Conservation (phyloP, 2,888 invertebrate species). For the Callimorpha dominula region DNA sequence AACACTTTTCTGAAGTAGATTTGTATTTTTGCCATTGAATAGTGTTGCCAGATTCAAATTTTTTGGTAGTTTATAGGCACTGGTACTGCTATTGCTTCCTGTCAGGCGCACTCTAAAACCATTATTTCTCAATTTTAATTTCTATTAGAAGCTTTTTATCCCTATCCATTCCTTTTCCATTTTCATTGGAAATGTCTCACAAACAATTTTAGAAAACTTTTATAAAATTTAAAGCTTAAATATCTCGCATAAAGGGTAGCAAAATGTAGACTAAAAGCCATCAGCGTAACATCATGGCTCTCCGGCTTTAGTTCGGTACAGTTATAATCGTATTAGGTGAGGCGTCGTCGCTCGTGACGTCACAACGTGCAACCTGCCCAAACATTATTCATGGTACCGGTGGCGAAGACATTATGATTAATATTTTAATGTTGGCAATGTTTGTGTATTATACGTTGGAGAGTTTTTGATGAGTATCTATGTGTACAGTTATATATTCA, state of each 20-base stretch:
- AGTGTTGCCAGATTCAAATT: too few relatives aligned
- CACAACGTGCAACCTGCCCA: constrained; percentile 36
- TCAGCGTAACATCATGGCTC: constrained; percentile 44
- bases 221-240: constrained; percentile 45
- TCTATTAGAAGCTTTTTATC: not conserved
- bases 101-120: not conserved
- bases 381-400: constrained; percentile 32
- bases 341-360: constrained; percentile 57
- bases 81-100: too few relatives aligned
- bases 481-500: not conserved
- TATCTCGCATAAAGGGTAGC: constrained; percentile 42
- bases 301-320: constrained; percentile 57
- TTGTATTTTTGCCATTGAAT: too few relatives aligned
- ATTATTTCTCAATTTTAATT: not conserved
- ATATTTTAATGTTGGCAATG: constrained; percentile 17
- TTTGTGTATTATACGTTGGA: not conserved
- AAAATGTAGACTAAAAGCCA: constrained; percentile 57
- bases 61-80: too few relatives aligned
- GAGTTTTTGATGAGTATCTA: not conserved
- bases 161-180: not conserved
- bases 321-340: constrained; percentile 76
- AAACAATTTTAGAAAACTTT: not conserved
- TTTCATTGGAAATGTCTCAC: constrained; percentile 3
- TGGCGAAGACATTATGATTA: constrained; percentile 24
- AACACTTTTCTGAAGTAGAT: too few relatives aligned